A percentile compares a stretch with the other conserved stretches of the same genome.
These are phyloP conservation scores for Conus betulinus DNA, from an alignment of 1,140 invertebrate genomes.

Conservation along the genomic window DNA sequence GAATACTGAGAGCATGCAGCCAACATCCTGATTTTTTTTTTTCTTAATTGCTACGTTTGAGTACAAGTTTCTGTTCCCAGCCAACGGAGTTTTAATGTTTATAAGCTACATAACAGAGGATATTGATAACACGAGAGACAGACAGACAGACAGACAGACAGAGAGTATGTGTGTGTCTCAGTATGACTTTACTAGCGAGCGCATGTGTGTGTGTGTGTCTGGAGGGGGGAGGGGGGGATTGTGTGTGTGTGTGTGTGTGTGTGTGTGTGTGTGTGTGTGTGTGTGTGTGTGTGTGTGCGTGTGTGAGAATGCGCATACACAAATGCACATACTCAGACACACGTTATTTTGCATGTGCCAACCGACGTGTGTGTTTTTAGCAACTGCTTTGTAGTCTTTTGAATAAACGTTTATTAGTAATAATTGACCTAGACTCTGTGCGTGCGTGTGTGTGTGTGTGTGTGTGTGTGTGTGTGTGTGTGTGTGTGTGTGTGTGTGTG, in stretches of 20 bases:
- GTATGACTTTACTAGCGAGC: background rate
- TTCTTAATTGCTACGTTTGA: too few species aligned
- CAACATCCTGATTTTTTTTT: too few species aligned
- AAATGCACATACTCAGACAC: background rate
- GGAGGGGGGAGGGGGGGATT: too few species aligned
- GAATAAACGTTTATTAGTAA: background rate
- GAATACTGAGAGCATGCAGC: too few species aligned
- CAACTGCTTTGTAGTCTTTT: background rate
- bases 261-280: background rate
- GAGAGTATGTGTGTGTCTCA: too few species aligned
- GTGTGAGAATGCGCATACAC: background rate
- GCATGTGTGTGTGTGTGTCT: background rate
- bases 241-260: background rate
- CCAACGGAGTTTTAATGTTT: too few species aligned
- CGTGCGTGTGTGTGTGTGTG: background rate
- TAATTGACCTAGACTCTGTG: background rate
- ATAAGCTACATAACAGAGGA: too few species aligned
- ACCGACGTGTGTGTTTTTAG: background rate
- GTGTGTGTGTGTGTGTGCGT: background rate
- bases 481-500: background rate
- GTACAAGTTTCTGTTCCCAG: too few species aligned
- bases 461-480: slow-evolving; percentile 16
- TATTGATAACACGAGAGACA: too few species aligned
- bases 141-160: background rate
- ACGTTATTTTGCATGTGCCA: background rate